Percentiles rank a stretch among this genome's conserved stretches.
These are phyloP conservation scores for Cheumatopsyche charites DNA, from an alignment of 1,140 invertebrate genomes.

Conservation along the genomic window DNA sequence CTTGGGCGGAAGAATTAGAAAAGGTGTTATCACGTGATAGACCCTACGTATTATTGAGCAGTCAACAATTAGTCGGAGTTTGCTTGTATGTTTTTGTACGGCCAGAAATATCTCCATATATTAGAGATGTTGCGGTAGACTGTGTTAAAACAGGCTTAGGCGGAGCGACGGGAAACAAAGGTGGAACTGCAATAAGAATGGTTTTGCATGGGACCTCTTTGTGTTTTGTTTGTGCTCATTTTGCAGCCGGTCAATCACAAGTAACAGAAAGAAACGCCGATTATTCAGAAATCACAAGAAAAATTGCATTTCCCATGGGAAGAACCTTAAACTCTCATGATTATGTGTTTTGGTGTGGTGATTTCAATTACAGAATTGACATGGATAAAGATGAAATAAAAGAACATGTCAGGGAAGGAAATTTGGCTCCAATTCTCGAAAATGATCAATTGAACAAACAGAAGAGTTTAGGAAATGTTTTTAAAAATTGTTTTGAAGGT, in stretches of 20 bases:
- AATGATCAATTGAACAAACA: constrained; percentile 90
- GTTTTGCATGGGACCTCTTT: constrained; percentile 91
- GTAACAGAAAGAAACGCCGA: constrained; percentile 95
- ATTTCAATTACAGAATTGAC: constrained; percentile 99
- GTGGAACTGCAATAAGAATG: constrained; percentile 93
- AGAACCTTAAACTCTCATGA: constrained; percentile 93
- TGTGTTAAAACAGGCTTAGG: constrained; percentile 98
- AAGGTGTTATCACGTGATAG: constrained; percentile 88
- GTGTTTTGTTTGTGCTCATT: constrained; percentile 98
- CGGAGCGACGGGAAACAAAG: constrained; percentile 95
- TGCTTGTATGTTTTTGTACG: constrained; percentile 95
- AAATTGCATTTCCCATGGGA: constrained; percentile 93
- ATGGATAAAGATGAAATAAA: constrained; percentile 95
- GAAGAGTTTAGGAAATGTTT: constrained; percentile 84
- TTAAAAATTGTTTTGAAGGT: constrained; percentile 93
- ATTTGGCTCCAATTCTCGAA: constrained; percentile 79
- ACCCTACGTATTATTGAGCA: constrained; percentile 91
- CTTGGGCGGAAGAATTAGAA: constrained; percentile 94
- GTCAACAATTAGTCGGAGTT: constrained; percentile 97
- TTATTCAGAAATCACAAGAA: constrained; percentile 93
- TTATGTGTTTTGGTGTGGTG: constrained; percentile 99
- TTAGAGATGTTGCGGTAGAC: constrained; percentile 92
- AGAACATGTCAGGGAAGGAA: constrained; percentile 77
- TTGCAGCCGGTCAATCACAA: constrained; percentile 97
- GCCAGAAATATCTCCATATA: constrained; percentile 82